phyloP scores from a whole-genome alignment of 2,113 vertebrate genomes.

The Eublepharis macularius region DNA sequence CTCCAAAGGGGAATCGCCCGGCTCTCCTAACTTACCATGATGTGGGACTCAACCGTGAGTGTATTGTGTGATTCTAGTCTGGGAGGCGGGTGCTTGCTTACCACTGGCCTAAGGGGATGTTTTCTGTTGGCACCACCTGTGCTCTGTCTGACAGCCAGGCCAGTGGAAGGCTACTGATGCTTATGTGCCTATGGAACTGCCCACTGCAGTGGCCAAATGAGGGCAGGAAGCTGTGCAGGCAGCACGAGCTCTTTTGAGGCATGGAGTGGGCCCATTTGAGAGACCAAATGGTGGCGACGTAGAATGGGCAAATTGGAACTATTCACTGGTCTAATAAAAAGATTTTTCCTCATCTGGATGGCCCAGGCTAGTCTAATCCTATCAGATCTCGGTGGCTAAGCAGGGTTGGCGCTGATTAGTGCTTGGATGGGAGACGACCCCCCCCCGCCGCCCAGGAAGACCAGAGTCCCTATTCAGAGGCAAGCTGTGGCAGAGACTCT shows the following conservation, averaged over 20 bases:
- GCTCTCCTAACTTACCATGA: slow-evolving; percentile 97
- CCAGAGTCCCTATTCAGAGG: too few relatives aligned
- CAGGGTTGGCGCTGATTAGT: too few relatives aligned
- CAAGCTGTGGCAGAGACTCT: too few relatives aligned
- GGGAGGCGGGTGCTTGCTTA: background rate
- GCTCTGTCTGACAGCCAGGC: background rate
- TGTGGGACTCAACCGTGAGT: slow-evolving; percentile 97
- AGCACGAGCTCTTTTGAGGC: background rate
- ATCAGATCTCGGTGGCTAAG: too few relatives aligned
- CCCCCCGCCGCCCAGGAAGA: too few relatives aligned
- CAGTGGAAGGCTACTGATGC: background rate
- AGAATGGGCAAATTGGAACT: background rate
- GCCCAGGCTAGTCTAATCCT: too few relatives aligned
- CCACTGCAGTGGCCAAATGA: background rate
- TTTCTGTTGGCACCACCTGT: background rate
- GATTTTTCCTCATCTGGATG: too few relatives aligned
- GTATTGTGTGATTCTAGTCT: background rate
- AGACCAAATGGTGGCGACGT: too few relatives aligned
- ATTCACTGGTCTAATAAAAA: too few relatives aligned
- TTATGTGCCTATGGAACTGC: background rate
- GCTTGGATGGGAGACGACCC: too few relatives aligned
- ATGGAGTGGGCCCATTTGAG: background rate
- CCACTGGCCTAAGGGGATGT: too few relatives aligned
- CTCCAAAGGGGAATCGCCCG: slow-evolving; percentile 92
- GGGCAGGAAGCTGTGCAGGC: background rate